Conservation (phyloP, 2,888 invertebrate genomes). For the Heliconius ismenius region DNA sequence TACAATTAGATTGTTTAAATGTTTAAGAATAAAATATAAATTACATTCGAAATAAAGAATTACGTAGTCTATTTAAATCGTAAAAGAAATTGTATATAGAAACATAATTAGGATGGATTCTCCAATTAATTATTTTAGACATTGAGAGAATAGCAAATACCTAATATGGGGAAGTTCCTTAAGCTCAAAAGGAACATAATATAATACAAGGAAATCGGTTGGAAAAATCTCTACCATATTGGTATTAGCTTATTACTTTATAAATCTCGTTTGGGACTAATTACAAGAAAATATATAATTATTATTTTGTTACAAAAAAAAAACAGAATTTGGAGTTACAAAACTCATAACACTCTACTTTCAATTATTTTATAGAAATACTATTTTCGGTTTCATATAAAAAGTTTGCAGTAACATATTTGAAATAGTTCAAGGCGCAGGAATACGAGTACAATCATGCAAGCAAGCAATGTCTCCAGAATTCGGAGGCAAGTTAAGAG, state of each 20-base stretch:
- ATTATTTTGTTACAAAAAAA: background rate
- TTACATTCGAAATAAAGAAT: slow-evolving; percentile 25
- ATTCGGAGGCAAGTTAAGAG: too few relatives aligned
- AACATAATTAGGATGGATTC: slow-evolving; percentile 40
- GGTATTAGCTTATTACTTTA: background rate
- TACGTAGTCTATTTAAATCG: slow-evolving; percentile 31
- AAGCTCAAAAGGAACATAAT: background rate
- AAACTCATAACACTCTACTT: background rate
- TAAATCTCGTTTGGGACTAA: background rate
- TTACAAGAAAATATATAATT: background rate
- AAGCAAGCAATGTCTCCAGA: too few relatives aligned
- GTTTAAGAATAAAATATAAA: slow-evolving; percentile 18
- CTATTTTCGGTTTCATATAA: background rate
- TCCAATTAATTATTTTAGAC: slow-evolving; percentile 37
- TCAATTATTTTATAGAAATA: background rate
- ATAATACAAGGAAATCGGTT: slow-evolving; percentile 6
- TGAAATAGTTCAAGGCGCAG: too few relatives aligned
- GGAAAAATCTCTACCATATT: background rate
- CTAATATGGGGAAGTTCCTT: background rate
- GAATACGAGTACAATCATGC: too few relatives aligned
- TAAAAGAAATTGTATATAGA: slow-evolving; percentile 31
- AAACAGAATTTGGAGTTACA: too few relatives aligned
- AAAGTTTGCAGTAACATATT: background rate
- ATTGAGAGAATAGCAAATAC: slow-evolving; percentile 8
- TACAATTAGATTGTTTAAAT: too few relatives aligned